Evolutionary conservation across 2,888 invertebrate species (phyloP).

Genomic region (Aleiodes testaceus): DNA sequence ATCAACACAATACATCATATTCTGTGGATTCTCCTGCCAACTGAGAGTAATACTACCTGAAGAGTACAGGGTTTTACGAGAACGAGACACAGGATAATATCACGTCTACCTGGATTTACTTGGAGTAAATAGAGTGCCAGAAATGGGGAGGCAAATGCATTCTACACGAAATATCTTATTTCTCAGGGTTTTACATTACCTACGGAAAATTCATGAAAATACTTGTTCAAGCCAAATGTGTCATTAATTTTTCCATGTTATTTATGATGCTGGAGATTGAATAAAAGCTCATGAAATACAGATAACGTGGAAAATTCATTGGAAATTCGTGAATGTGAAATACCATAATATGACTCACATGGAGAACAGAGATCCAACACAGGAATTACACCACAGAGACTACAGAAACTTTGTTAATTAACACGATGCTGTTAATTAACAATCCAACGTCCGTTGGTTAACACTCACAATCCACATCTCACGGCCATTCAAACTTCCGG

Average conservation of each 20-base stretch:
- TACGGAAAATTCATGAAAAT: conserved; percentile 3
- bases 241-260: background rate
- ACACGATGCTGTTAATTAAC: conserved; percentile 59
- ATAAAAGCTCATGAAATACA: no score
- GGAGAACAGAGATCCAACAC: no score
- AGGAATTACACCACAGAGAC: conserved; percentile 4
- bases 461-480: background rate
- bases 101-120: conserved; percentile 60
- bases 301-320: no score
- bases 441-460: conserved; percentile 45
- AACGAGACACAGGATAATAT: conserved; percentile 58
- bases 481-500: conserved; percentile 20
- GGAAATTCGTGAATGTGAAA: no score
- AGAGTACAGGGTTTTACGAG: conserved; percentile 20
- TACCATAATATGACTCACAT: no score
- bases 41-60: conserved; percentile 17
- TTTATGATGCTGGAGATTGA: no score
- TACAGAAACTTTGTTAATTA: conserved; percentile 58
- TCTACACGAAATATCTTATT: conserved; percentile 54
- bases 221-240: conserved; percentile 1
- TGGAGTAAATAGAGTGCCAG: conserved; percentile 56
- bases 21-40: conserved; percentile 19
- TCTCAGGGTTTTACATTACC: conserved; percentile 9
- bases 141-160: conserved; percentile 56
- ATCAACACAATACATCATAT: conserved; percentile 12